Base-by-base conservation (phyloP, 2,797 vertebrate species). In the Cottoperca gobio region DNA sequence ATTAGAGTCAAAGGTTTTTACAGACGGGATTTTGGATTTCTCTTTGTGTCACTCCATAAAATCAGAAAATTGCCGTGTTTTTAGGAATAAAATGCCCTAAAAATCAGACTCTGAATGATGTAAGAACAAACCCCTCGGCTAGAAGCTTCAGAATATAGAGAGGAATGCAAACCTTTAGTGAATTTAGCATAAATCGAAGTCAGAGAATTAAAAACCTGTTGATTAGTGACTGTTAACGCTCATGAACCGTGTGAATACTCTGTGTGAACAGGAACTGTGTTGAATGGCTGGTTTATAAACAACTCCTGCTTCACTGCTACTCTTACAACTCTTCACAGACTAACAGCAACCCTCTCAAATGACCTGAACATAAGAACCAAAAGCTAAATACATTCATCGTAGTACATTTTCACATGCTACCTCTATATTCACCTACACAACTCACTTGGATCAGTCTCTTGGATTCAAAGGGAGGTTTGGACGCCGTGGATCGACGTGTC, bases 381-480 rank as follows among this genome's bases (percentile, higher is more conserved):
- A 87, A 80, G 70, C 77, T 85, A 66, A 87, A 72, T 90, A 91
- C 89, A 92, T 92, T 91, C 89, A 89, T 86, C 23, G 68, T 59
- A 79, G 83, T 70, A 91, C 70, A 78, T 78, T 75, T 89, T 64
- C 84, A 92, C 90, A 92, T 90, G 89, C 91, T 92, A 92, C 88
- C 78, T 84, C 73, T 84, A 88, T 31, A 73, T 78, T 86, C 70
- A 86, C 79, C 79, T 63, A 64, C 75, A 90, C 82, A 69, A 82
- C 54, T 55, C 83, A 86, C 82, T 84, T 71, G 54, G 53, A 80
- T 79, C 45, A 45, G 33, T 81, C 72, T 67, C 73, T 79, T 53
- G 57, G 67, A 62, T 73, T 84, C 62, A 39, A 64, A 13, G 9
- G 68, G 52, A 43, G 64, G 39, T 57, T 48, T 67, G 50, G 37